Evolutionary conservation across 2,113 vertebrate genomes (phyloP), one percentile per base, ranked within the genome.

Genomic region (Odontophorus gujanensis): DNA sequence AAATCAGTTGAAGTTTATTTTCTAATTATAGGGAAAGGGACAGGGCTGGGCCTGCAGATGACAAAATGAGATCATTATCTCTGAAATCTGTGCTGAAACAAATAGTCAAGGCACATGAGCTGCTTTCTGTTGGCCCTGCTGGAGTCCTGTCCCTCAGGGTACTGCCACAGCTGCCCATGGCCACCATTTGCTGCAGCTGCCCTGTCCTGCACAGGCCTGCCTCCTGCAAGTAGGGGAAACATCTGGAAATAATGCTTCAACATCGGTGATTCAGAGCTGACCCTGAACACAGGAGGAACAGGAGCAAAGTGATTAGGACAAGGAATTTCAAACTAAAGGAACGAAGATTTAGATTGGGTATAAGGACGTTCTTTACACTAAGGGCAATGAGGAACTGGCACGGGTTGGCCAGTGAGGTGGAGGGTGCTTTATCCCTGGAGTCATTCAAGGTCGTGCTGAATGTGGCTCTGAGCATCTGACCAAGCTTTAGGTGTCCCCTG

Each of bases 81-180:
- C 7, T 43, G 63, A 82, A 40, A 87, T 63, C 30, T 48, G n/a
- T 7, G 57, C 32, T 59, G 51, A 72, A n/a, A 84, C 40, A 22
- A 19, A 4, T 7, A 68, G 19, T 62, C 48, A 62, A 82, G 62
- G 7, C 2, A 0, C 6, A 1, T 0, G 4, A 76, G 34, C 30
- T 26, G 55, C 73, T 43, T 51, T 43, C 42, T 48, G 5, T 32
- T 50, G 61, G 53, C 81, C 42, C 25, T 63, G 36, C 47, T 68
- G 11, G 14, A 82, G 57, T 3, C 10, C 18, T 47, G 57, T 47
- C 50, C 50, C 67, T 66, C 3, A 1, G 20, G 28, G 65, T 40
- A 24, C 13, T 75, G 16, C 22, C 42, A 21, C 61, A 74, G 21
- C 42, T 26, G 40, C 21, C 36, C 7, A 0, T 6, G 7, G 7